Evolutionary conservation across 2,113 vertebrate species (phyloP).

Genomic region (Trogon melanurus): DNA sequence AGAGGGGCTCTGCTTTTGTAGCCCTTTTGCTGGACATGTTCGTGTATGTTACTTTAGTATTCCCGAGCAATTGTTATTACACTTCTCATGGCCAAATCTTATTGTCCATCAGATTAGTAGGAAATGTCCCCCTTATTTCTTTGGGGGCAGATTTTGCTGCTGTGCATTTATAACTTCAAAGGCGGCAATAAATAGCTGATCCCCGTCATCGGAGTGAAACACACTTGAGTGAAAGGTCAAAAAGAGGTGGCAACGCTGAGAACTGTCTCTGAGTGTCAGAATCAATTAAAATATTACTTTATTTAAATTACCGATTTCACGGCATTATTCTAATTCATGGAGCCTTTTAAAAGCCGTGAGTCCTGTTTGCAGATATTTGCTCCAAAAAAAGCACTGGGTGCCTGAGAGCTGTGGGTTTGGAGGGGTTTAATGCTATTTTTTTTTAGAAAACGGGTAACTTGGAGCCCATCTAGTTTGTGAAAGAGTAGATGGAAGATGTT

Average conservation of each 20-base stretch:
- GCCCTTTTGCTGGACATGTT: not conserved
- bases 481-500: not conserved
- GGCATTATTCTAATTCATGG: not conserved
- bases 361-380: not conserved
- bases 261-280: slow-evolving; percentile 10
- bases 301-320: slow-evolving; percentile 29
- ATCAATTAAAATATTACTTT: slow-evolving; percentile 54
- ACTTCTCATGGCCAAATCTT: not conserved
- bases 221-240: slow-evolving; percentile 13
- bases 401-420: not conserved
- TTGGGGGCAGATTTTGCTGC: not conserved
- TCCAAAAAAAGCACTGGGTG: not conserved
- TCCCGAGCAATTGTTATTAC: not conserved
- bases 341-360: not conserved
- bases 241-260: not conserved
- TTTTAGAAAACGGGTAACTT: not conserved
- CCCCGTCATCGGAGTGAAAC: accelerated
- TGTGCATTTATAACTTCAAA: slow-evolving; percentile 35
- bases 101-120: not conserved
- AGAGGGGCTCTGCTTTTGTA: not conserved
- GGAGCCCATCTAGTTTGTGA: not conserved
- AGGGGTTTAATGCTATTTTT: not conserved
- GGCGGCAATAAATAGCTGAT: not conserved
- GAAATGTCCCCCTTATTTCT: not conserved
- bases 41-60: not conserved